These are phyloP conservation scores for Orthonevra nobilis DNA, from an alignment of 2,888 invertebrate genomes.

Conservation along the genomic window DNA sequence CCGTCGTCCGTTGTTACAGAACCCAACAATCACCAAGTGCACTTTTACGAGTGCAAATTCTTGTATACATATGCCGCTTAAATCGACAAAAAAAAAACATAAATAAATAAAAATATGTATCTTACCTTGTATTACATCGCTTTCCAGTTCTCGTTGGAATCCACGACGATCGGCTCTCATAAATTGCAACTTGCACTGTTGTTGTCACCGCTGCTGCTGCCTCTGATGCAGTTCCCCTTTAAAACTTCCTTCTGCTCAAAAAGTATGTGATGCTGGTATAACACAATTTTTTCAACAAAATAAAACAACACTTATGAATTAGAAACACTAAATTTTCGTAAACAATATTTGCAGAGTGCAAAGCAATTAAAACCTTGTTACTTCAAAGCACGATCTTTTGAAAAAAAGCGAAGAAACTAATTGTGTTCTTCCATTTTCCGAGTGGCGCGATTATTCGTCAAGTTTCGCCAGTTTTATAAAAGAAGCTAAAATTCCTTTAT, in stretches of 20 bases:
- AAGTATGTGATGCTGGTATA: conserved; percentile 30
- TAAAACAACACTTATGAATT: conserved; percentile 30
- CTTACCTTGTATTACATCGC: conserved; percentile 70
- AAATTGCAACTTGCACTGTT: conserved; percentile 47
- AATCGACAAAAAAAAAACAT: conserved; percentile 13
- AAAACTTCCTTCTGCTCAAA: too few species aligned
- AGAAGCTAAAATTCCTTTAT: conserved; percentile 61
- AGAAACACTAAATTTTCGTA: conserved; percentile 51
- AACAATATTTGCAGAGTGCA: conserved; percentile 50
- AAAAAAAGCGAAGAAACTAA: conserved; percentile 1
- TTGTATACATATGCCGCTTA: background rate
- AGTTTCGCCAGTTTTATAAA: conserved; percentile 55
- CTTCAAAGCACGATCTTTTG: conserved; percentile 30
- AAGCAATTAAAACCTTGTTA: conserved; percentile 61
- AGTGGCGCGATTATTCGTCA: conserved; percentile 57
- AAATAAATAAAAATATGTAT: conserved; percentile 45
- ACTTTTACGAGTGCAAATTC: background rate
- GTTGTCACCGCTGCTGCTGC: conserved; percentile 10
- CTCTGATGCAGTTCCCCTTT: conserved; percentile 13
- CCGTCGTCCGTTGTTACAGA: too few species aligned
- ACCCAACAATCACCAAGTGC: conserved; percentile 3
- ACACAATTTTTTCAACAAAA: too few species aligned
- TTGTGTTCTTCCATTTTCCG: background rate
- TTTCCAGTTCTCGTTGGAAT: conserved; percentile 67
- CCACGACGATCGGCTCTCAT: conserved; percentile 56